Evolutionary conservation across 2,113 vertebrate genomes (phyloP), one percentile per base, ranked within the genome.

Genomic region (Hypanus sabinus): DNA sequence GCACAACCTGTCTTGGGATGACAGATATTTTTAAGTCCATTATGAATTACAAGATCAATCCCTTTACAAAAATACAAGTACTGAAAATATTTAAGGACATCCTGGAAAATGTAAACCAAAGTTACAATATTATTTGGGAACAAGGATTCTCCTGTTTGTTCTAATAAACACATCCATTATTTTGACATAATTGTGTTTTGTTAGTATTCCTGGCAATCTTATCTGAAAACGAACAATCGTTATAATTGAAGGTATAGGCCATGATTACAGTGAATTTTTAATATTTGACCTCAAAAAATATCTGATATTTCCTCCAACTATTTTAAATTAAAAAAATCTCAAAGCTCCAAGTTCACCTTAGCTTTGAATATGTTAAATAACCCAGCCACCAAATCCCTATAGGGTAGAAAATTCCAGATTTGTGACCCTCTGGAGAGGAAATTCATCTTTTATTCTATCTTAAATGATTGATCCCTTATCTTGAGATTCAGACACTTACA

Each of bases 191-290:
- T 71, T 18, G 11, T 24, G 12, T 70, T 80, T 95, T 94, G 93
- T 92, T 73, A 27, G 90, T 0, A 95, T 94, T 96, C 95, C 94
- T 95, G 94, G 85, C 94, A 95, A 24, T 94, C 94, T 94, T 94
- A 95, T 95, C 94, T 96, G 91, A 94, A 95, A 96, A 95, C 95
- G 95, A 96, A 38, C 96, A 94, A 94, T 95, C 68, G 87, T 94
- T 94, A 94, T 87, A 94, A 93, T 70, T 68, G 94, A 62, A 85
- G 83, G 94, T 94, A 93, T 75, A 94, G 94, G 65, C 33, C 36
- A n/a, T 94, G 93, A 73, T 80, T 95, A 16, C 87, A 91, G 8
- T 91, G 87, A 91, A 33, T 12, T 33, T 68, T 90, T 90, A 87
- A 22, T 46, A 85, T 85, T 85, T 62, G 55, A 90, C 57, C 68